phyloP scores from a whole-genome alignment of 1,140 invertebrate genomes.

The Helicorthomorpha holstii region DNA sequence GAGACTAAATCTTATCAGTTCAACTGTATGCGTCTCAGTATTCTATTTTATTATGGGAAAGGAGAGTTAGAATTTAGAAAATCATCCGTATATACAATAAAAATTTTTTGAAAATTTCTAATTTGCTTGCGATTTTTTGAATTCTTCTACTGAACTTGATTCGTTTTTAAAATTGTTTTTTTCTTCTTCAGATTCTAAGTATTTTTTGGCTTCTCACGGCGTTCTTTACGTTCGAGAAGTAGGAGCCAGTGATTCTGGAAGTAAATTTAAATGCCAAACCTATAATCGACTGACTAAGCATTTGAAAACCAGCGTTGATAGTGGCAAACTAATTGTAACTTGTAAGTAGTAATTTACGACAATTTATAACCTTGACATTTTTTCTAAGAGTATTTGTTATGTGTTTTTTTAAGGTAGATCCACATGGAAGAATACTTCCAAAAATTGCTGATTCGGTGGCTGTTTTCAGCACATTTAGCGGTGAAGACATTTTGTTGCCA shows the following conservation, averaged over 20 bases:
- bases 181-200: constrained; percentile 59
- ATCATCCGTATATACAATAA: too few species aligned
- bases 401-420: not conserved
- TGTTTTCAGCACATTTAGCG: constrained; percentile 17
- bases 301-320: constrained; percentile 20
- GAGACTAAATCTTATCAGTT: too few species aligned
- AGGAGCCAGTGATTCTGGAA: constrained; percentile 79
- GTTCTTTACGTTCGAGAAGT: constrained; percentile 86
- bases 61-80: too few species aligned
- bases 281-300: constrained; percentile 23
- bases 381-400: not conserved
- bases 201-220: constrained; percentile 76
- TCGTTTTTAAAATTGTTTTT: constrained; percentile 1
- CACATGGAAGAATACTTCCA: constrained; percentile 16
- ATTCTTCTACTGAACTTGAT: too few species aligned
- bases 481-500: constrained; percentile 23
- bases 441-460: constrained; percentile 15
- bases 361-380: not conserved
- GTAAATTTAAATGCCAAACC: constrained; percentile 30
- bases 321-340: constrained; percentile 21
- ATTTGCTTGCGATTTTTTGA: too few species aligned
- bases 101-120: too few species aligned
- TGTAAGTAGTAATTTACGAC: not conserved
- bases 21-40: too few species aligned
- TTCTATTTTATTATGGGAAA: too few species aligned